Evolutionary conservation across 2,797 vertebrate genomes (phyloP).

Genomic region (Sarcophilus harrisii): DNA sequence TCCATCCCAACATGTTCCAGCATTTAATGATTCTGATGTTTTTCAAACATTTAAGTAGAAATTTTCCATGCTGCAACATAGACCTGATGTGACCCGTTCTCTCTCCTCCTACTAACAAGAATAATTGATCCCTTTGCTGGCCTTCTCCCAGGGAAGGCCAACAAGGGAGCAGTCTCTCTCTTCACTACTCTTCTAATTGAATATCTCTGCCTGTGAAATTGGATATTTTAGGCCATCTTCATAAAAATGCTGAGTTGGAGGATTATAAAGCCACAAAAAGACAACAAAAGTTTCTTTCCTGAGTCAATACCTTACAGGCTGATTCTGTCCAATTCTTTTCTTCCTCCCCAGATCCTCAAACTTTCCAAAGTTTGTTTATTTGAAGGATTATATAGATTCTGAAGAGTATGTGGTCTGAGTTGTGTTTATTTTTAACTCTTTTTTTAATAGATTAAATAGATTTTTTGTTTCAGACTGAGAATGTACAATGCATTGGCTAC

Average conservation of each 20-base stretch:
- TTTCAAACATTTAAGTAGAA: slow-evolving; percentile 34
- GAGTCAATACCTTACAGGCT: not conserved
- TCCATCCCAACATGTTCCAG: not conserved
- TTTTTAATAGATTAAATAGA: slow-evolving; percentile 65
- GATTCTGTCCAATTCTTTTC: slow-evolving; percentile 6
- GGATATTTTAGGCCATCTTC: slow-evolving; percentile 16
- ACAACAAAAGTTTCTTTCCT: not conserved
- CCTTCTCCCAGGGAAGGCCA: slow-evolving; percentile 35
- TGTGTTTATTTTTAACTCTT: slow-evolving; percentile 71
- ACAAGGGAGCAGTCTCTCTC: not conserved
- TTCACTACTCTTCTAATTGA: slow-evolving; percentile 33
- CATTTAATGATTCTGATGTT: slow-evolving; percentile 42
- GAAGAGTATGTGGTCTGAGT: slow-evolving; percentile 61
- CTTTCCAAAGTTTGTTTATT: slow-evolving; percentile 52
- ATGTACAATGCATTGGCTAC: slow-evolving; percentile 63
- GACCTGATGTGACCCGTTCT: not conserved
- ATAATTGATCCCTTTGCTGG: slow-evolving; percentile 61
- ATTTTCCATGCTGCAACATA: slow-evolving; percentile 31
- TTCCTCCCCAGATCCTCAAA: not conserved
- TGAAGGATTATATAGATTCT: slow-evolving; percentile 25
- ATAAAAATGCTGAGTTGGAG: not conserved
- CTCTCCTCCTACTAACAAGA: slow-evolving; percentile 39
- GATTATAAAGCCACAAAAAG: slow-evolving; percentile 17
- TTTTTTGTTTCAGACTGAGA: slow-evolving; percentile 77
- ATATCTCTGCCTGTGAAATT: not conserved